Evolutionary conservation across 2,113 vertebrate genomes (phyloP), one percentile per base, ranked within the genome.

Genomic region (Dolichallabes microphthalmus): DNA sequence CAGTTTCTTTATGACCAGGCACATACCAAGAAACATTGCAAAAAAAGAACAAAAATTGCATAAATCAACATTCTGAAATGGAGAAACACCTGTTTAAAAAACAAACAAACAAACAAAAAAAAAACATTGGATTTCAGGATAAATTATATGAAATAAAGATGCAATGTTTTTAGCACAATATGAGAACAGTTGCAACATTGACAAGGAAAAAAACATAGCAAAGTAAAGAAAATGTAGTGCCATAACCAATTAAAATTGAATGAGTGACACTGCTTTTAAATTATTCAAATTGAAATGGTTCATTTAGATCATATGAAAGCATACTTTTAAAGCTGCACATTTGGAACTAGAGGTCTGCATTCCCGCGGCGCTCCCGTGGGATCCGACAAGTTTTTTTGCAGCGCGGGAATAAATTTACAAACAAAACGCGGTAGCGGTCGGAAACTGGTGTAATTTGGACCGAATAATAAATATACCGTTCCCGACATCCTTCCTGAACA

Each of bases 21-120:
- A 39, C 30, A 19, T 60, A 66, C 7, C 7, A 15, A 39, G 32
- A 20, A 19, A 69, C 15, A 35, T n/a, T n/a, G n/a, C n/a, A n/a
- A n/a, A n/a, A n/a, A n/a, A n/a, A n/a, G n/a, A n/a, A 11, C 58
- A 19, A 13, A 63, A 27, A 11, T 0, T 5, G 13, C 17, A 45
- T 32, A 39, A 32, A 45, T 15, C 19, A 75, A 83, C 15, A 55
- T 52, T 63, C 10, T 77, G 73, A 84, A 84, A 77, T 76, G 35
- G 13, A 73, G 57, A 83, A n/a, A 32, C 7, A 61, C 3, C 7
- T 15, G 68, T 11, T 25, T 2, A 25, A 63, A 63, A 63, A 63
- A 63, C n/a, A 76, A 12, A 74, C 25, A 25, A 50, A 25, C 13
- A 6, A 71, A 69, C 3, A 22, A 75, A 52, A n/a, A 1, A 11